Evolutionary conservation across 2,888 invertebrate species (phyloP).

Genomic region (Chymomyza caudatula): DNA sequence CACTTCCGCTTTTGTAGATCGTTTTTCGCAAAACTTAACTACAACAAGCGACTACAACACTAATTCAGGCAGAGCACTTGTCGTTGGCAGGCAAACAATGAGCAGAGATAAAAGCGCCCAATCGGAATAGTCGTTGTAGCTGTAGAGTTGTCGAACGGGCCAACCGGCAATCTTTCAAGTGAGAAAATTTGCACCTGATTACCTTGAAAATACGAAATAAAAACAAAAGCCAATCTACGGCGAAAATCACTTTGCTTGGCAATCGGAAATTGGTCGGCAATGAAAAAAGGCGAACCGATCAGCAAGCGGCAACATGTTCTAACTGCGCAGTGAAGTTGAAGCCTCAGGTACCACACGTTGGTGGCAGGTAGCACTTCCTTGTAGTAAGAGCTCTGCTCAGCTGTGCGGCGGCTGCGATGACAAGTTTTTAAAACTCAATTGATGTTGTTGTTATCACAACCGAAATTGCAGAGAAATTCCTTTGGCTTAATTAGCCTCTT

Average conservation of each 20-base stretch:
- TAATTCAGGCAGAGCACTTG: not conserved
- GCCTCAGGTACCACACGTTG: slow-evolving; percentile 22
- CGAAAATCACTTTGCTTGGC: slow-evolving; percentile 39
- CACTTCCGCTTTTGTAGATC: slow-evolving; percentile 63
- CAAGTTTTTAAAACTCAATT: slow-evolving; percentile 68
- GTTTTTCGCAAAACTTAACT: slow-evolving; percentile 36
- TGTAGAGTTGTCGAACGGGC: slow-evolving; percentile 29
- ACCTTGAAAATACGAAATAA: slow-evolving; percentile 57
- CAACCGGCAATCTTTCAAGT: slow-evolving; percentile 5
- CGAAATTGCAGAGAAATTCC: slow-evolving; percentile 73
- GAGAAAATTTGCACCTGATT: slow-evolving; percentile 64
- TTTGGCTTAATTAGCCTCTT: slow-evolving; percentile 74
- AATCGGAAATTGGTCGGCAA: slow-evolving; percentile 29
- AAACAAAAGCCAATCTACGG: slow-evolving; percentile 50
- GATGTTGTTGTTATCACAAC: slow-evolving; percentile 40
- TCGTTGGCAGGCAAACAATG: slow-evolving; percentile 9
- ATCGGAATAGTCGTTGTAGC: slow-evolving; percentile 50
- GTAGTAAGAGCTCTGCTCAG: slow-evolving; percentile 46
- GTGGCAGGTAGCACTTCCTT: slow-evolving; percentile 39
- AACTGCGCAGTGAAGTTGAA: slow-evolving; percentile 40
- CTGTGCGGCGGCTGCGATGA: slow-evolving; percentile 35
- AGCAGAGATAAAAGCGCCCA: slow-evolving; percentile 54
- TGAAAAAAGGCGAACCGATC: slow-evolving; percentile 38
- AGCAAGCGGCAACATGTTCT: slow-evolving; percentile 59
- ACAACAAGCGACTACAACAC: slow-evolving; percentile 14